Conservation (phyloP, 2,888 invertebrate species). For the Polyommatus iphigenia region DNA sequence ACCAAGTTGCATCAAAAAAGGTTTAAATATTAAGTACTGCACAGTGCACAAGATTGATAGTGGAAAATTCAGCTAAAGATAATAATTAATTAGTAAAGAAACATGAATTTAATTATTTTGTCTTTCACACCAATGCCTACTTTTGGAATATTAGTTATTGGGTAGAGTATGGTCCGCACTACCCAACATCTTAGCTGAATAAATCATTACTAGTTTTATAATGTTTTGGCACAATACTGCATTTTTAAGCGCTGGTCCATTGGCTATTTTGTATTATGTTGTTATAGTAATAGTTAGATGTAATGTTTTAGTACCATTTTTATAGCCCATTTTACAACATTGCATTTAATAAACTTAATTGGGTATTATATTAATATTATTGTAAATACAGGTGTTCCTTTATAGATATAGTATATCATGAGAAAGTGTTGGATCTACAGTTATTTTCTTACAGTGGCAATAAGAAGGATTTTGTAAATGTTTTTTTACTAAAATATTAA, state of each 20-base stretch:
- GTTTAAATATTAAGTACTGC: no score
- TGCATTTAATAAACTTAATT: conserved; percentile 2
- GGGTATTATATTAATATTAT: background rate
- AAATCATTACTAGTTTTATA: background rate
- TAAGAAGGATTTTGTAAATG: background rate
- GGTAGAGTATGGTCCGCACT: no score
- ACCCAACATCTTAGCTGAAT: no score
- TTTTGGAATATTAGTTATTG: no score
- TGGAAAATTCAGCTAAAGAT: no score
- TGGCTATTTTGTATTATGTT: background rate
- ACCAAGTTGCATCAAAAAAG: no score
- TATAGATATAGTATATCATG: background rate
- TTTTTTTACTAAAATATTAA: background rate
- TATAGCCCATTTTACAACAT: background rate
- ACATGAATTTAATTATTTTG: no score
- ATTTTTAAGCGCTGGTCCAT: background rate
- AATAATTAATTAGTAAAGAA: no score
- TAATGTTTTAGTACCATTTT: background rate
- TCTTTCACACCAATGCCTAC: no score
- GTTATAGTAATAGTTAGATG: background rate
- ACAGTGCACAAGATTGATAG: no score
- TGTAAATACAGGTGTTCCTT: background rate
- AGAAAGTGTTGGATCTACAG: background rate
- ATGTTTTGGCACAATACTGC: conserved; percentile 1
- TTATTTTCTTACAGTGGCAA: background rate